Base-by-base conservation (phyloP, 2,113 vertebrate genomes). In the Apodemus speciosus region DNA sequence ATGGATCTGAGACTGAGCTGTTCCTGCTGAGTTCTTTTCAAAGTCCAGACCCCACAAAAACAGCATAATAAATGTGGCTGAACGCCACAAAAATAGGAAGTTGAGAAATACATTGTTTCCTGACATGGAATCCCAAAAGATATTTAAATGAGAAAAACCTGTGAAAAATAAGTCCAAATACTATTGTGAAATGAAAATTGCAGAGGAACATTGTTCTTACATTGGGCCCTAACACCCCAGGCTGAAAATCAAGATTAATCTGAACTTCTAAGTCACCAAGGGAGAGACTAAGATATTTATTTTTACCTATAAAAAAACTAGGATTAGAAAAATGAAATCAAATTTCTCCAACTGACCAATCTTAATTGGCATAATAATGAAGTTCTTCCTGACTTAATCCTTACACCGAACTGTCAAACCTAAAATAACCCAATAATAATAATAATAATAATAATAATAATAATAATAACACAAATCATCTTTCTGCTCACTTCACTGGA, bases 41-140 rank as follows among this genome's bases (percentile, higher is more conserved):
- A 88, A 60, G 46, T 85, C 58, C 80, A 92, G 66, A 80, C 27
- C 25, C 56, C 35, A 51, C 60, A 92, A 81, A 88, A 80, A 62
- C 51, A 71, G 5, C 1, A 68, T 80, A 89, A 58, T 32, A 51
- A 66, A 60, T 81, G 40, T 38, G 64, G 2, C 51, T 38, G 76
- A 53, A 75, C 80, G 35, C 15, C 38, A 51, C 64, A 58, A 60
- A 68, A 85, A 58, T n/a, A 73, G 79, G 46, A 56, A 58, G 15
- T 20, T 56, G 18, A 80, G 25, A 38, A 80, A 14, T 0, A 77
- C 9, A 46, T 11, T 80, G 35, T 16, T 53, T 46, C 73, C n/a
- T 53, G 38, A 30, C 14, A 9, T 66, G 46, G n/a, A 27, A 77
- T 94, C 32, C 15, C 40, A 94, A 73, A 73, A 40, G 6, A 23